These are phyloP conservation scores for Atherinosoma microstoma DNA, from an alignment of 2,797 vertebrate genomes.

Conservation along the genomic window DNA sequence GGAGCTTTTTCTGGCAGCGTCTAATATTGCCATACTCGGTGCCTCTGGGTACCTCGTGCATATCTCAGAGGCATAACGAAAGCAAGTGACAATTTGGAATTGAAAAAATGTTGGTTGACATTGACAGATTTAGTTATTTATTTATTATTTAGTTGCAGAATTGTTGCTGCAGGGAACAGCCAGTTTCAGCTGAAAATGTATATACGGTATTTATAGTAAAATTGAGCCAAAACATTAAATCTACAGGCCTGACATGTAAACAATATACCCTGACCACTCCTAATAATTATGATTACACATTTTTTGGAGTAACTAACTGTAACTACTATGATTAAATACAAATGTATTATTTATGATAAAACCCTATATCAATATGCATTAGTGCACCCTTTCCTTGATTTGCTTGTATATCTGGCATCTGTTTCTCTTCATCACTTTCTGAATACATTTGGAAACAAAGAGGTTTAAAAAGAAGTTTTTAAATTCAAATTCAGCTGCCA, in stretches of 20 bases:
- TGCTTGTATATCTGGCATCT: not conserved
- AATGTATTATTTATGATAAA: no score
- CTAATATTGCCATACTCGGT: not conserved
- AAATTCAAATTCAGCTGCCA: constrained; percentile 50
- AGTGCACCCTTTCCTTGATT: not conserved
- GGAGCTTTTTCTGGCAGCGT: not conserved
- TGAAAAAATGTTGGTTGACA: not conserved
- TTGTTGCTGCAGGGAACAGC: no score
- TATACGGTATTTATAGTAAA: no score
- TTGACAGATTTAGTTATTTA: not conserved
- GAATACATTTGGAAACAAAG: constrained; percentile 28
- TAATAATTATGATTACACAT: no score
- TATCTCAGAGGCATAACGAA: not conserved
- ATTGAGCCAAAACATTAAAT: no score
- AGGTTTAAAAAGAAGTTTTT: constrained; percentile 49
- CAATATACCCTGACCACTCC: no score
- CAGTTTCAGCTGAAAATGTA: no score
- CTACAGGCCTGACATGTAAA: no score
- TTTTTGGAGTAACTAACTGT: no score
- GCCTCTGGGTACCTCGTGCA: not conserved
- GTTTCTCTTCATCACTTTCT: constrained; percentile 11
- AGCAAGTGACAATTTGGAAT: not conserved
- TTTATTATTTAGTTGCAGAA: not conserved
- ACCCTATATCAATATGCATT: no score
- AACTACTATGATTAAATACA: no score